Conservation (phyloP, 2,888 invertebrate genomes). For the Cheilosia impressa region DNA sequence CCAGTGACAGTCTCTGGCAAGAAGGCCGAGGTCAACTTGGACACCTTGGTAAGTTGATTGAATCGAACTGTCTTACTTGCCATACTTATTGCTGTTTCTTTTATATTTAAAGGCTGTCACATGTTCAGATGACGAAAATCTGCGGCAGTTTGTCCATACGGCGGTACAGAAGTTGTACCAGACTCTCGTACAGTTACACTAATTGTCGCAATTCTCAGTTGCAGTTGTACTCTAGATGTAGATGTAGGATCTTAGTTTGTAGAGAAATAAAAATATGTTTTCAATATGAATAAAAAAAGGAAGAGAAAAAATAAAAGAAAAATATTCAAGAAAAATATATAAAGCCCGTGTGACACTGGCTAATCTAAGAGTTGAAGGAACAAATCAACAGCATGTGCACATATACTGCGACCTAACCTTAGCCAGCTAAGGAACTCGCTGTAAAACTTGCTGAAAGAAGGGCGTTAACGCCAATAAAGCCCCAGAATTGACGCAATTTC, state of each 20-base stretch:
- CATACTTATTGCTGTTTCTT: conserved; percentile 47
- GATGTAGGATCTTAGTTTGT: conserved; percentile 4
- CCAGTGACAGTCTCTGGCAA: conserved; percentile 93
- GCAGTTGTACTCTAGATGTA: conserved; percentile 17
- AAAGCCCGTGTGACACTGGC: no score
- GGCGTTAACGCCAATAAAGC: no score
- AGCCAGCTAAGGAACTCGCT: no score
- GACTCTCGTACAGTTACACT: conserved; percentile 87
- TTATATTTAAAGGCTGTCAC: conserved; percentile 87
- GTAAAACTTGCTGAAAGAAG: no score
- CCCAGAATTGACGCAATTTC: no score
- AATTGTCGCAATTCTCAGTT: conserved; percentile 2
- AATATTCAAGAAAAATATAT: no score
- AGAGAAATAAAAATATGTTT: conserved; percentile 21
- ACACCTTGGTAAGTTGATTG: conserved; percentile 85
- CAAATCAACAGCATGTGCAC: no score
- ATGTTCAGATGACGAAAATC: conserved; percentile 91
- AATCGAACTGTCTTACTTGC: neutral
- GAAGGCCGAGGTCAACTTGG: conserved; percentile 93
- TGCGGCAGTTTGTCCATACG: conserved; percentile 93
- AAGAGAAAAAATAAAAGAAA: no score
- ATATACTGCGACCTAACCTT: no score
- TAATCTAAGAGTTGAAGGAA: no score
- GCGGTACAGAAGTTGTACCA: conserved; percentile 93
- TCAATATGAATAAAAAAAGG: neutral